Percentiles rank a stretch among this genome's conserved stretches.
phyloP scores from a whole-genome alignment of 92 coral and sea anemone genomes.

The Palythoa heliodiscus region DNA sequence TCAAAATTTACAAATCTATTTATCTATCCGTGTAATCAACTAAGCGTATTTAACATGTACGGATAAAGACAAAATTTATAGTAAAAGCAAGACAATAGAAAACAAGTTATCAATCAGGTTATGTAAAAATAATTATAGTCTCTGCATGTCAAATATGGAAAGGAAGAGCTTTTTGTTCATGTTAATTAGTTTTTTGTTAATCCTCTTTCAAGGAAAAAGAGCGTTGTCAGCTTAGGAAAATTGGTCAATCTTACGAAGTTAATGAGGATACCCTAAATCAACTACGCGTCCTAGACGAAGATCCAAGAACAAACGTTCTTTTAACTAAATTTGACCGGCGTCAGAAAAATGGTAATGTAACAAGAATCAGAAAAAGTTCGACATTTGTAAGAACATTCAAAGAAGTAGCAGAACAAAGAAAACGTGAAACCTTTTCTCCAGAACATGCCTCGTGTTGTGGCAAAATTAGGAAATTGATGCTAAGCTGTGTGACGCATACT shows the following conservation, averaged over 20 bases:
- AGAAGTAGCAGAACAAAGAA: slow-evolving; percentile 44
- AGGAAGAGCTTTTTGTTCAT: too few relatives aligned
- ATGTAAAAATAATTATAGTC: too few relatives aligned
- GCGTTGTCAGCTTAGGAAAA: slow-evolving; percentile 10
- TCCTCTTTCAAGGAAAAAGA: slow-evolving; percentile 6
- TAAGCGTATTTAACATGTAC: too few relatives aligned
- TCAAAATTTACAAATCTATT: too few relatives aligned
- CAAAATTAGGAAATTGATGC: background rate
- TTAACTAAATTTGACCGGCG: slow-evolving; percentile 3
- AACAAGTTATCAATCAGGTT: too few relatives aligned
- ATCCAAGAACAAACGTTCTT: background rate
- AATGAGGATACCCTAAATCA: slow-evolving; percentile 42
- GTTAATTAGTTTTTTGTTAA: too few relatives aligned
- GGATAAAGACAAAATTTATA: too few relatives aligned
- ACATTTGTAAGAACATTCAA: slow-evolving; percentile 40
- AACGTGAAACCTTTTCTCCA: slow-evolving; percentile 6
- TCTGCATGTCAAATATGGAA: too few relatives aligned
- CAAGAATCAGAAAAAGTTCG: background rate
- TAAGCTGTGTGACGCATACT: slow-evolving; percentile 25
- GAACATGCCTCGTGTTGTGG: slow-evolving; percentile 28
- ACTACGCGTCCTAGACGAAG: slow-evolving; percentile 31
- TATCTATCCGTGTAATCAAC: too few relatives aligned
- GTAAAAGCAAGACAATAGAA: too few relatives aligned
- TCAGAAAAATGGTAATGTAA: background rate
- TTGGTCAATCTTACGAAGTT: slow-evolving; percentile 49